Percentiles rank a stretch among this genome's conserved stretches.
Evolutionary conservation across 2,113 vertebrate species (phyloP).

Genomic region (Prunella himalayana): DNA sequence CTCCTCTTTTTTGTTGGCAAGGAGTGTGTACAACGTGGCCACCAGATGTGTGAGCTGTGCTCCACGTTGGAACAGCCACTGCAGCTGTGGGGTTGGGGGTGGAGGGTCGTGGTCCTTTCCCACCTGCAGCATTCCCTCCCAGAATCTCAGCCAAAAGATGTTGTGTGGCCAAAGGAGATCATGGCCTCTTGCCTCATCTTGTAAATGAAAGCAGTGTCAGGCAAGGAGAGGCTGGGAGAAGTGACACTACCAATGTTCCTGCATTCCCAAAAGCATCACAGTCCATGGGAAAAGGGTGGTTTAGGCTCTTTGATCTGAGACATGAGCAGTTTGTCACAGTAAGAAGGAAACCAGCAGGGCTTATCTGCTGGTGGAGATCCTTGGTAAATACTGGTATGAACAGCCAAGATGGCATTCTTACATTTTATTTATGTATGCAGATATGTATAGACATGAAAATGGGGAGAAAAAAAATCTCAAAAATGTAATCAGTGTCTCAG

Average conservation of each 20-base stretch:
- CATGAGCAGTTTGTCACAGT: background rate
- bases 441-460: background rate
- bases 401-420: background rate
- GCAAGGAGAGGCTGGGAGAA: background rate
- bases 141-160: background rate
- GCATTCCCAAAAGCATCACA: background rate
- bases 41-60: rapidly evolving
- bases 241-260: background rate
- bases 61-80: rapidly evolving
- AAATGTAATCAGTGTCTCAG: background rate
- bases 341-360: background rate
- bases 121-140: rapidly evolving
- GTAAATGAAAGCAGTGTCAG: background rate
- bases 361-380: background rate
- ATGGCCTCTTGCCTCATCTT: background rate
- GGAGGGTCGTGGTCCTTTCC: background rate
- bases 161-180: background rate
- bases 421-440: background rate
- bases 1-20: background rate
- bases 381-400: background rate
- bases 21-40: background rate
- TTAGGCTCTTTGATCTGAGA: background rate
- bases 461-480: background rate
- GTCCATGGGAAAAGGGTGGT: background rate
- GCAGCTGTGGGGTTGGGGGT: rapidly evolving